Conservation (phyloP, 2,113 vertebrate genomes). For the Melanostigma gelatinosum region DNA sequence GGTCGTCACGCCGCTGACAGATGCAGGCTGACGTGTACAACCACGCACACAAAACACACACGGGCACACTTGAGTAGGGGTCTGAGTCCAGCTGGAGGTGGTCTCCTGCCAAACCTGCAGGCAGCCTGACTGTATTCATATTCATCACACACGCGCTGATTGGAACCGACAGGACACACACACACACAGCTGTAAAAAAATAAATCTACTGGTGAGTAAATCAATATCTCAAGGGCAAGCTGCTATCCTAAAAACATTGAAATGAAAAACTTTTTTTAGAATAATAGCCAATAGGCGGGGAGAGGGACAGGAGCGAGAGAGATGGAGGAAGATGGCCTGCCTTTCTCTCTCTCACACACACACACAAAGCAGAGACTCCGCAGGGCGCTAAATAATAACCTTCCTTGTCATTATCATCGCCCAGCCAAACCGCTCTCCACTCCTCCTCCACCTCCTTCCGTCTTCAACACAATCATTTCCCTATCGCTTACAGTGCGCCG, state of each 20-base stretch:
- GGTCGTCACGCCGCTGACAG: conserved; percentile 62
- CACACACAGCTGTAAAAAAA: conserved; percentile 32
- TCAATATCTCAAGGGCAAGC: conserved; percentile 69
- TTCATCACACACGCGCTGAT: conserved; percentile 70
- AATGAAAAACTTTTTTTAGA: conserved; percentile 48
- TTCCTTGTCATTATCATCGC: conserved; percentile 74
- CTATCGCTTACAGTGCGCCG: conserved; percentile 74
- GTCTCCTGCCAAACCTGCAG: conserved; percentile 73
- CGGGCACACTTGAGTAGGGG: conserved; percentile 59
- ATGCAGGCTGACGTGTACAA: conserved; percentile 64
- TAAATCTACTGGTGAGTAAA: conserved; percentile 34
- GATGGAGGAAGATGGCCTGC: conserved; percentile 43
- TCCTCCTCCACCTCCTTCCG: conserved; percentile 63
- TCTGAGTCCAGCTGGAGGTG: conserved; percentile 78
- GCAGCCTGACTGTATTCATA: conserved; percentile 72
- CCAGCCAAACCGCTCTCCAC: conserved; percentile 60
- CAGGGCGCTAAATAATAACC: conserved; percentile 74
- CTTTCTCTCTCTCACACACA: conserved; percentile 24
- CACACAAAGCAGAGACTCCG: conserved; percentile 56
- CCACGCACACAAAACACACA: conserved; percentile 61
- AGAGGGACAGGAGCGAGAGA: conserved; percentile 37
- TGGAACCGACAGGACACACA: conserved; percentile 68
- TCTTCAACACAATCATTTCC: conserved; percentile 71
- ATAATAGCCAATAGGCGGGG: conserved; percentile 61
- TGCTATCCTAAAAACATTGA: conserved; percentile 44